A percentile compares a stretch with the other conserved stretches of the same genome.
These are phyloP conservation scores for Xerus inauris DNA, from an alignment of 2,113 vertebrate species.

Conservation along the genomic window DNA sequence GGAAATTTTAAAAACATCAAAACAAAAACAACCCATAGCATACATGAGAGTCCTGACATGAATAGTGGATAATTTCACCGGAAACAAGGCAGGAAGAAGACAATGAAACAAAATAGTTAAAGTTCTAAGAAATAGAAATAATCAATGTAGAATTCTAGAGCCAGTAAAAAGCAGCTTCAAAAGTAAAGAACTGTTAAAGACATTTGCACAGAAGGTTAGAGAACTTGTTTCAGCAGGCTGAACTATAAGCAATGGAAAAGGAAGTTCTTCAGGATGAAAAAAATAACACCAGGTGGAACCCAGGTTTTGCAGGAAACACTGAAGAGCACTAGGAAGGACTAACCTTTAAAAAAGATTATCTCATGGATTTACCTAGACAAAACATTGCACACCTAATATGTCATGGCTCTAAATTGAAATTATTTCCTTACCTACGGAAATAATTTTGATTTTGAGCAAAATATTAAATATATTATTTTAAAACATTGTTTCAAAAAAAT, in stretches of 20 bases:
- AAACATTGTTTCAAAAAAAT: conserved; percentile 14
- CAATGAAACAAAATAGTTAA: neutral
- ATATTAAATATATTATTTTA: neutral
- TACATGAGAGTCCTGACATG: neutral
- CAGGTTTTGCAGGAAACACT: neutral
- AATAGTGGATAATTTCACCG: neutral
- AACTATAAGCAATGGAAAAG: neutral
- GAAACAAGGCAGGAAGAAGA: neutral
- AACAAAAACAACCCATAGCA: neutral
- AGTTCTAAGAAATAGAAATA: neutral
- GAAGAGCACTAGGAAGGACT: neutral
- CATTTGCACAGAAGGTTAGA: neutral
- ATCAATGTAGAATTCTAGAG: neutral
- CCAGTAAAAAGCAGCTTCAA: neutral
- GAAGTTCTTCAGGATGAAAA: neutral
- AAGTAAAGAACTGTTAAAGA: neutral
- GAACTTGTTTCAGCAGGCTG: neutral
- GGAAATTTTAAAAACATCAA: neutral
- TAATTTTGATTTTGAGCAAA: neutral
- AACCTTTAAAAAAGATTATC: neutral
- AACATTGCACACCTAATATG: neutral
- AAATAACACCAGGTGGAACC: neutral
- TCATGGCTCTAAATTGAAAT: neutral
- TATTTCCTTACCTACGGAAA: neutral
- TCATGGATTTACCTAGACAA: neutral